phyloP scores from a whole-genome alignment of 2,113 vertebrate genomes.

The Eolophus roseicapilla region DNA sequence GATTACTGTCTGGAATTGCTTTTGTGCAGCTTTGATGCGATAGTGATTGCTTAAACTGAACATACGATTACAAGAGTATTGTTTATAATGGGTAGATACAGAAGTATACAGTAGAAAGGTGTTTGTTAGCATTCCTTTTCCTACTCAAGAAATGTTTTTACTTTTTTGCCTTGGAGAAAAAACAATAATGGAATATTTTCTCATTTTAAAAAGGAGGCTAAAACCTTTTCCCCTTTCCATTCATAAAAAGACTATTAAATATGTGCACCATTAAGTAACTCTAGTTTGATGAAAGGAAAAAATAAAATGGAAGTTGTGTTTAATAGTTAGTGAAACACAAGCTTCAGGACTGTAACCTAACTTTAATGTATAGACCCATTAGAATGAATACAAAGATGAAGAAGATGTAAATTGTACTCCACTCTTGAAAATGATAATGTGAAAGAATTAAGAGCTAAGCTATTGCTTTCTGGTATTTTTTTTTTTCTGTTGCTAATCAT shows the following conservation, averaged over 20 bases:
- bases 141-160: not conserved
- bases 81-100: fast-evolving
- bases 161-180: not conserved
- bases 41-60: not conserved
- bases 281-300: not conserved
- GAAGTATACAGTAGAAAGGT: no score
- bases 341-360: not conserved
- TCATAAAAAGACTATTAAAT: not conserved
- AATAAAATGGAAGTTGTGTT: not conserved
- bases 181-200: not conserved
- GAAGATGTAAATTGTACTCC: not conserved
- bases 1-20: not conserved
- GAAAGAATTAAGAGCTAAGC: conserved; percentile 33
- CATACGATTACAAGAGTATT: fast-evolving
- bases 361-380: not conserved
- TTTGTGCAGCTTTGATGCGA: not conserved
- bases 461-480: conserved; percentile 49
- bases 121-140: not conserved
- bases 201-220: not conserved
- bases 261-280: not conserved
- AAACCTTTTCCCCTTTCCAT: not conserved
- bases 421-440: not conserved
- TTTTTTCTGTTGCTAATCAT: conserved; percentile 58
- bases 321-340: not conserved
- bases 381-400: not conserved